A percentile compares a stretch with the other conserved stretches of the same genome.
phyloP scores from a whole-genome alignment of 1,140 invertebrate genomes.

The Branchinecta lynchi region DNA sequence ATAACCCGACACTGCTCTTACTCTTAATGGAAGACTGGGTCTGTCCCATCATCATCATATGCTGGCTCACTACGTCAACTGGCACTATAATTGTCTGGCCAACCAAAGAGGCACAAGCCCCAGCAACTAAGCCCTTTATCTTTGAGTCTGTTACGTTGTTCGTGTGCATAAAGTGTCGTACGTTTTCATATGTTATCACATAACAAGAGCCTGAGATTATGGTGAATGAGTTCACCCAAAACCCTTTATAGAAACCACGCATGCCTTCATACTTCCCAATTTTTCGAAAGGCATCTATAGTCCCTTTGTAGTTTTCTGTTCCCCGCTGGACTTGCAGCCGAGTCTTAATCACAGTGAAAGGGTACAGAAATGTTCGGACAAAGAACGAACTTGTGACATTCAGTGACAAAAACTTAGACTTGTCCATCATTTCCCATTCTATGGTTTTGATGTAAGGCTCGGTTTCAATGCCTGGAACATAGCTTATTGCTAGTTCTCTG shows the following conservation, averaged over 20 bases:
- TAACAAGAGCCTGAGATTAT: conserved; percentile 78
- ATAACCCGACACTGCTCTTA: conserved; percentile 31
- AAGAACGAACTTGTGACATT: conserved; percentile 72
- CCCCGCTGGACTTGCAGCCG: conserved; percentile 76
- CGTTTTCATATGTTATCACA: conserved; percentile 87
- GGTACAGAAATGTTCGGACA: conserved; percentile 79
- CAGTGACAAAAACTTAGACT: conserved; percentile 75
- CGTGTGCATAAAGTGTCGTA: conserved; percentile 57
- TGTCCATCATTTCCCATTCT: conserved; percentile 98
- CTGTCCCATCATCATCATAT: conserved; percentile 79
- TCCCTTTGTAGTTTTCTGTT: conserved; percentile 62
- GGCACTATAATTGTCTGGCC: conserved; percentile 92
- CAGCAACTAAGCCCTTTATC: conserved; percentile 54
- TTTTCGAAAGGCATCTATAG: conserved; percentile 71
- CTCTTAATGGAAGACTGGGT: background rate
- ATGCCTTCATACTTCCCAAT: conserved; percentile 76
- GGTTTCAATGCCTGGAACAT: conserved; percentile 15
- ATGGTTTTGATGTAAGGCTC: conserved; percentile 54
- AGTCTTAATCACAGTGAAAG: conserved; percentile 91
- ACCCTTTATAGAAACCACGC: conserved; percentile 78
- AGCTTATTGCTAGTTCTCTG: background rate
- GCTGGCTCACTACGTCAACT: conserved; percentile 89
- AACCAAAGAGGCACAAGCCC: conserved; percentile 74
- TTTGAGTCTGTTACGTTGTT: conserved; percentile 41
- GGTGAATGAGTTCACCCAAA: conserved; percentile 78